Base-by-base conservation (phyloP, 92 coral and sea anemone species). In the Siderastrea siderea region DNA sequence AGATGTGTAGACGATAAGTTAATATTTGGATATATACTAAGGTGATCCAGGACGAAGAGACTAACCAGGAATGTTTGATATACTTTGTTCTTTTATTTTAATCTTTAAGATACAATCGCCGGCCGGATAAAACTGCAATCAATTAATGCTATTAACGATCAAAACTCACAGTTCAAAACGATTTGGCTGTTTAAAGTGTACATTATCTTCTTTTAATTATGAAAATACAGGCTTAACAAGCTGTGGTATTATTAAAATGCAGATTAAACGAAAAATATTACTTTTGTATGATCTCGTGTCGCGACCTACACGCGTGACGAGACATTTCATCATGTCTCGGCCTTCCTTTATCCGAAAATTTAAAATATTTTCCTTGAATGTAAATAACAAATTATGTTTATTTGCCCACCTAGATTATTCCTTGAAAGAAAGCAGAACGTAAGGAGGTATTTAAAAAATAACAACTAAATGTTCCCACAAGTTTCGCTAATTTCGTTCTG, bases 201-300 rank as follows among this genome's bases (percentile, higher is more conserved):
- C 19, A 9, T 71, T 47, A 71, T 71, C 75, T 2, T 3, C 26
- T 47, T 50, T 47, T 71, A 57, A 47, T 47, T 47, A 71, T 17
- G 54, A 78, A 78, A 48, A 19, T 17, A 13, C 44, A 64, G 69
- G 67, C 53, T 78, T 63, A 78, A 15, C 11, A 38, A 78, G 9
- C 47, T 78, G 58, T 47, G 58, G 83, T 10, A 63, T 78, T 78
- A 47, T 26, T 62, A 78, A 61, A 78, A 78, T 78, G 71, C 71
- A 63, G 55, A 47, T 63, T 46, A 47, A 48, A 49, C 71, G 68
- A 63, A 78, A 46, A 46, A 47, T n/a, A 78, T 63, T 47, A 38
- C 69, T 78, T 61, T 63, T 13, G 70, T 47, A 47, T 48, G 46
- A 59, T 51, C 38, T 79, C 11, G 54, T 6, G 61, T 26, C 50